phyloP scores from a whole-genome alignment of 2,113 vertebrate species.

The Lepisosteus oculatus region DNA sequence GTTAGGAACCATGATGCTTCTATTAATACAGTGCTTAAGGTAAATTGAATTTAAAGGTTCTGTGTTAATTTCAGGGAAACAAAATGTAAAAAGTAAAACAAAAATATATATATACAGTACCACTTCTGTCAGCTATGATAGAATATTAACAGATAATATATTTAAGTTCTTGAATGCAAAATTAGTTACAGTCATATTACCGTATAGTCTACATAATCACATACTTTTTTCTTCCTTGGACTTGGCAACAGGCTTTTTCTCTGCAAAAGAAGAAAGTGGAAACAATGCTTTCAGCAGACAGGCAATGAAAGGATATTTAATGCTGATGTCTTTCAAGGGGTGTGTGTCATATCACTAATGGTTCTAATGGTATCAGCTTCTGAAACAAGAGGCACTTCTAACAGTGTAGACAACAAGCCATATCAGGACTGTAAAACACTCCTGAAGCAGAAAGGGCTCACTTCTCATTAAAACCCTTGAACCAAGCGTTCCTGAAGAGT shows the following conservation, averaged over 20 bases:
- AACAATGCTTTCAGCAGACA: not conserved
- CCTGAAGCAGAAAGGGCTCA: not conserved
- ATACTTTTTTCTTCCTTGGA: conserved; percentile 16
- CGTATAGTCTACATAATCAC: conserved; percentile 1
- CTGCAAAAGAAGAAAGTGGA: conserved; percentile 11
- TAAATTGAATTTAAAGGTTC: no score
- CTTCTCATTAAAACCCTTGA: not conserved
- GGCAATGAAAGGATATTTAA: not conserved
- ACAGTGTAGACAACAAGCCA: not conserved
- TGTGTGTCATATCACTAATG: not conserved
- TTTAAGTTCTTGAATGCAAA: not conserved
- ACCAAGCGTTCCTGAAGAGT: not conserved
- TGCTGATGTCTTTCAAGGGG: not conserved
- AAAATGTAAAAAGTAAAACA: no score
- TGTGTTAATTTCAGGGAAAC: no score
- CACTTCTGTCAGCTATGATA: no score
- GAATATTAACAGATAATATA: no score
- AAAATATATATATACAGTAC: no score
- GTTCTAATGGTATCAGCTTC: conserved; percentile 1
- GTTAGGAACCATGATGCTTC: no score
- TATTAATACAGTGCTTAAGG: no score
- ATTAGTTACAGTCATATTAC: not conserved
- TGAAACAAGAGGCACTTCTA: not conserved
- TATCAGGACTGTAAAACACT: not conserved
- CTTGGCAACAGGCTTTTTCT: conserved; percentile 5